Evolutionary conservation across 2,797 vertebrate genomes (phyloP), one percentile per base, ranked within the genome.

Genomic region (Notoglanidium macrostoma): DNA sequence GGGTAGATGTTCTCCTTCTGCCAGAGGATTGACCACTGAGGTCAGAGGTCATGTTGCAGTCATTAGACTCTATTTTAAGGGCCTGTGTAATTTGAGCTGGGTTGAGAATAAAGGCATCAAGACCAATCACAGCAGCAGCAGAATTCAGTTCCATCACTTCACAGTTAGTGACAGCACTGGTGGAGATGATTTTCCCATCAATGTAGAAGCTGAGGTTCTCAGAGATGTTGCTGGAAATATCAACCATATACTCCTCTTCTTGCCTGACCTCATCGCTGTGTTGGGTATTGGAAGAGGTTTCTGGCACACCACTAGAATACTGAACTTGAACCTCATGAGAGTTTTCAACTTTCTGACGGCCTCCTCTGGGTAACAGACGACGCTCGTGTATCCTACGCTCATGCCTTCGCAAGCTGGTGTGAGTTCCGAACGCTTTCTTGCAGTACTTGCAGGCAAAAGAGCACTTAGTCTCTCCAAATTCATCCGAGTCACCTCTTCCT

Each of bases 161-260:
- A 90, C 97, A 98, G 91, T 96, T 96, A 92, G 96, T 97, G 80
- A 97, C 95, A 89, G 95, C 96, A 92, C 93, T 98, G 90, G 96
- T 97, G 63, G 97, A 98, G 74, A 97, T 96, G 79, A 99, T 97
- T 92, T 98, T 99, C 55, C 98, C 98, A 90, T 99, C 98, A 19
- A 99, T 98, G 87, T 98, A 99, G 92, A 98, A 97, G 92, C 98
- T 98, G 86, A 99, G 95, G 90, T 99, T 99, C 92, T 99, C 98
- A 4, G 98, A 98, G 91, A 98, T 97, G 90, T 98, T 98, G 92
- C 97, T 97, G 29, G 98, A 98, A 86, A 99, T 96, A 79, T 99
- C 97, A 88, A 99, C 96, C 92, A 98, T 97, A 89, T 97, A 99
- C 57, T 97, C 96, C 32, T 97, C 96, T 55, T 96, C 93, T 0